Conservation (phyloP, 2,888 invertebrate species). For the Lypha dubia region DNA sequence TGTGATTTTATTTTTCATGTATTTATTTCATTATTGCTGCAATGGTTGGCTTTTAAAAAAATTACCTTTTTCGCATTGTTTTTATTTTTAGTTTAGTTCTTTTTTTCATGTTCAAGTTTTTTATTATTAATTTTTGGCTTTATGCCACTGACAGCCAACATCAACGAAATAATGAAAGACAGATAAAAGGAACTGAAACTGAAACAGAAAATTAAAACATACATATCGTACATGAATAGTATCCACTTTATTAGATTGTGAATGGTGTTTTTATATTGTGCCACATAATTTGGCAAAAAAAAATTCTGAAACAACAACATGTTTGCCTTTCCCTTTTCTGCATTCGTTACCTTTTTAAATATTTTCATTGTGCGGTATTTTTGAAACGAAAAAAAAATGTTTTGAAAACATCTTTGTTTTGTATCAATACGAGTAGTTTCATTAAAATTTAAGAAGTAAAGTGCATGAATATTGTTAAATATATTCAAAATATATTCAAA, state of each 20-base stretch:
- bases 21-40: background rate
- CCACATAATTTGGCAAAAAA: constrained; percentile 79
- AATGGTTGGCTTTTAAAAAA: constrained; percentile 28
- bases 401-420: background rate
- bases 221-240: constrained; percentile 30
- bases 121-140: constrained; percentile 41
- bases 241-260: constrained; percentile 71
- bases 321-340: background rate
- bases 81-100: background rate
- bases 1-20: background rate
- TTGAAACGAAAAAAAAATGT: background rate
- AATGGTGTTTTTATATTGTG: constrained; percentile 74
- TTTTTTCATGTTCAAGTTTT: background rate
- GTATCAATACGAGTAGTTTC: constrained; percentile 4
- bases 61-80: constrained; percentile 27
- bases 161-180: constrained; percentile 25
- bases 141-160: constrained; percentile 28
- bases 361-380: background rate
- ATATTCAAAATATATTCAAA: background rate
- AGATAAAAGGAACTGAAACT: constrained; percentile 36
- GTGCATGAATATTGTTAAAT: background rate
- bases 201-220: constrained; percentile 35
- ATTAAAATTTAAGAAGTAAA: background rate
- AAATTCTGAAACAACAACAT: constrained; percentile 56
- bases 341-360: constrained; percentile 53